These are phyloP conservation scores for Butorides virescens DNA, from an alignment of 2,113 vertebrate species.

Conservation along the genomic window DNA sequence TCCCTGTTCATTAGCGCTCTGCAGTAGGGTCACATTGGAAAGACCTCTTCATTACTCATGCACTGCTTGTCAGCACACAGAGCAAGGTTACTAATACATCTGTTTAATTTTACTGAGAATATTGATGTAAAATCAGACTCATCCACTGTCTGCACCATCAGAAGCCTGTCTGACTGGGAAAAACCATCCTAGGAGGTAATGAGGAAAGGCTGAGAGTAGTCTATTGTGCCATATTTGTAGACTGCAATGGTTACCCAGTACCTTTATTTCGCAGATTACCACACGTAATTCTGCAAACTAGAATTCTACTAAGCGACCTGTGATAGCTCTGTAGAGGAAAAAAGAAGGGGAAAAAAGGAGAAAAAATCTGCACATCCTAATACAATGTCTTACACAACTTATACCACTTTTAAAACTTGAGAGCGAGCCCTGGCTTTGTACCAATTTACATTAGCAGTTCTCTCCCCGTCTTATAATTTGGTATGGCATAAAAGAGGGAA, in stretches of 20 bases:
- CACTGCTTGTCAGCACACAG: constrained; percentile 55
- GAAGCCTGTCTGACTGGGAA: neutral
- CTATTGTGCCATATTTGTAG: neutral
- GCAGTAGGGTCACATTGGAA: constrained; percentile 18
- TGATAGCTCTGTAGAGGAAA: neutral
- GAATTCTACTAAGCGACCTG: neutral
- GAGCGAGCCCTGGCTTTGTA: neutral
- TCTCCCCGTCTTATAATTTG: neutral
- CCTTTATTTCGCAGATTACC: neutral
- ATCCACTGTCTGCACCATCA: neutral
- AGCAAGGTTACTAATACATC: constrained; percentile 54
- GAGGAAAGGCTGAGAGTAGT: neutral
- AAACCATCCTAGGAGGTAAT: neutral
- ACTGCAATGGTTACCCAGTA: neutral
- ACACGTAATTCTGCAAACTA: neutral
- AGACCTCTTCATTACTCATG: constrained; percentile 60
- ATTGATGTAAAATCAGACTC: constrained; percentile 33
- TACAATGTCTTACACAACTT: neutral
- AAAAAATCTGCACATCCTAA: neutral
- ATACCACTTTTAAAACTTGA: neutral
- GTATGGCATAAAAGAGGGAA: neutral
- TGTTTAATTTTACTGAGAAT: constrained; percentile 52
- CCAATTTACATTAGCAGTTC: neutral
- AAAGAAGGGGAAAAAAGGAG: neutral
- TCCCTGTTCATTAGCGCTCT: constrained; percentile 10